Evolutionary conservation across 2,888 invertebrate species (phyloP), one percentile per base, ranked within the genome.

Genomic region (Temnothorax ravouxi): DNA sequence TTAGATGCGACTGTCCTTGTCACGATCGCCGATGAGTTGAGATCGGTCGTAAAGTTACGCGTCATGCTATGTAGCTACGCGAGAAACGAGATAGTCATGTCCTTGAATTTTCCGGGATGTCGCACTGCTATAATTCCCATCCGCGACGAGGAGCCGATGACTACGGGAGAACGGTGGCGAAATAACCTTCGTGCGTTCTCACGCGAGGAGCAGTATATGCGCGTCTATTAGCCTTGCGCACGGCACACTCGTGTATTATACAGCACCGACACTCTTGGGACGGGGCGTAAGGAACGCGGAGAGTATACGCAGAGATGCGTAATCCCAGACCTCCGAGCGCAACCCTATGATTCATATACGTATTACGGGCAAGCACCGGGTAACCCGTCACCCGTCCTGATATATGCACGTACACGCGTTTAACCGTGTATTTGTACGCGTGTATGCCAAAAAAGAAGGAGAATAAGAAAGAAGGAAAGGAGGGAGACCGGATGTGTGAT

Each of bases 91-190:
- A 67, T 38, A 77, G 77, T 77, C 77, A 67, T 79, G 71, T 71
- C 79, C 79, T 80, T 80, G 79, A 80, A 80, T 80, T 71, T 80
- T 80, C 79, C 71, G 71, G 47, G 29, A 79, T 79, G 79, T 79
- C 79, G 79, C 79, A 47, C 47, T 69, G 79, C 59, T 54, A 41
- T 69, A 69, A 69, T 69, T 79, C 59, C 59, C 79, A 69, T 79
- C 13, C 47, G 56, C 59, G 69, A 69, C 38, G 44, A 79, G 47
- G 34, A 59, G 79, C 8, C 62, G 54, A 66, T 54, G 66, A 66
- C 54, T 56, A 15, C 59, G 69, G 21, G 66, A 5, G 38, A 50
- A 69, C 56, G 69, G 34, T 69, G 69, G 69, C 69, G 79, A 69
- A 79, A 79, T 79, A 79, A 69, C 59, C 56, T 79, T 59, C 79